Conservation (phyloP, 2,113 vertebrate species). For the Centropristis striata region DNA sequence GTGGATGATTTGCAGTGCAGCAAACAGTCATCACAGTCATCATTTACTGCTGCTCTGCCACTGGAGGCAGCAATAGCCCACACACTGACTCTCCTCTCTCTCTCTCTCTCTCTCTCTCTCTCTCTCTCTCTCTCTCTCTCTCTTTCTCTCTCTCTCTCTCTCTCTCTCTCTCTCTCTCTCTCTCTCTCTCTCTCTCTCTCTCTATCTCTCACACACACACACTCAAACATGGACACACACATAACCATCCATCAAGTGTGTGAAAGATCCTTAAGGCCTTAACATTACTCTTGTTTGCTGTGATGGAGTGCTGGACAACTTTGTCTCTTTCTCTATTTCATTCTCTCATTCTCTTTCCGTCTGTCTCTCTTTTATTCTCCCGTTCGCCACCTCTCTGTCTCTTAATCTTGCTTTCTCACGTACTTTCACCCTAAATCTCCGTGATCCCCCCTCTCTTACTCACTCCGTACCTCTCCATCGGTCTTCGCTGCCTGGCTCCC, state of each 20-base stretch:
- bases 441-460: conserved; percentile 5
- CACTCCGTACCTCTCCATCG: conserved; percentile 29
- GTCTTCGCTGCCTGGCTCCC: conserved; percentile 5
- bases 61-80: conserved; percentile 71
- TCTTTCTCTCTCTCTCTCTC: neutral
- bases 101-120: neutral
- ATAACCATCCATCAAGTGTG: conserved; percentile 68
- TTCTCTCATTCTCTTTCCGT: conserved; percentile 46
- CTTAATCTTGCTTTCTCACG: conserved; percentile 62
- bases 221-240: conserved; percentile 29
- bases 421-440: conserved; percentile 68
- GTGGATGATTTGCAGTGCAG: conserved; percentile 17
- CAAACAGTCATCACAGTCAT: neutral
- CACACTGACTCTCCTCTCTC: conserved; percentile 9
- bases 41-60: conserved; percentile 46
- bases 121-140: neutral
- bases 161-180: neutral
- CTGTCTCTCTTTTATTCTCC: conserved; percentile 56
- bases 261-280: conserved; percentile 72
- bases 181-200: neutral
- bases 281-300: conserved; percentile 77
- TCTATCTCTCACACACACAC: conserved; percentile 29
- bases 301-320: conserved; percentile 74
- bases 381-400: conserved; percentile 39
- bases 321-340: conserved; percentile 58